Conservation (phyloP, 2,888 invertebrate species). For the Pollenia griseotomentosa region DNA sequence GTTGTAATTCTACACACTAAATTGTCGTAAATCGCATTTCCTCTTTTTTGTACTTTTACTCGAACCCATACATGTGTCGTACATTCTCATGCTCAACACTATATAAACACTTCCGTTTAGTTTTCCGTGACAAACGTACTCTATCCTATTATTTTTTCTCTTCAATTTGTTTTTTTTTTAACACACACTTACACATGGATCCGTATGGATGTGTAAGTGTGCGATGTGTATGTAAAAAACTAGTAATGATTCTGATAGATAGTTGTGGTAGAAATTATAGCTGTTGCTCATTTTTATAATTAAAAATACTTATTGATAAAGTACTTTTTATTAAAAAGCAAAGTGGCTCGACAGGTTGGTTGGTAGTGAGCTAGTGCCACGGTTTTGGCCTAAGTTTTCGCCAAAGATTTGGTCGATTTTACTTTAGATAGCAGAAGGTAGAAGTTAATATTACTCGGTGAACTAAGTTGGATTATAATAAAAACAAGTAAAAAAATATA, state of each 20-base stretch:
- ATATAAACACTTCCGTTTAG: slow-evolving; percentile 72
- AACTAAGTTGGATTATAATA: too few relatives aligned
- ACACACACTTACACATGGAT: background rate
- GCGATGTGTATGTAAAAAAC: background rate
- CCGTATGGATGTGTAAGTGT: background rate
- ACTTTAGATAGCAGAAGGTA: too few relatives aligned
- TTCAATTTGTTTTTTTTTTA: background rate
- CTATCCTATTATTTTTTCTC: background rate
- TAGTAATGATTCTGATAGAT: slow-evolving; percentile 33
- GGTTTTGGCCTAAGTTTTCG: too few relatives aligned
- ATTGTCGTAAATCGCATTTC: slow-evolving; percentile 73
- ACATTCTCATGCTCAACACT: slow-evolving; percentile 63
- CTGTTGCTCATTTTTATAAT: background rate
- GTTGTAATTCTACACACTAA: slow-evolving; percentile 71
- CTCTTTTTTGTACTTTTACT: slow-evolving; percentile 57
- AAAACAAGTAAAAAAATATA: too few relatives aligned
- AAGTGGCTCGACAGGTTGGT: too few relatives aligned
- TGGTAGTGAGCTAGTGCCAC: too few relatives aligned
- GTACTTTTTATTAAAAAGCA: too few relatives aligned
- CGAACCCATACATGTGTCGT: slow-evolving; percentile 55
- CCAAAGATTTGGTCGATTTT: too few relatives aligned
- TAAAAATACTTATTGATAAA: background rate
- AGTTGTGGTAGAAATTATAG: background rate
- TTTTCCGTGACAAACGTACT: slow-evolving; percentile 69
- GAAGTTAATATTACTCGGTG: too few relatives aligned